These are phyloP conservation scores for Clarias fuscus DNA, from an alignment of 2,797 vertebrate species.

Conservation along the genomic window DNA sequence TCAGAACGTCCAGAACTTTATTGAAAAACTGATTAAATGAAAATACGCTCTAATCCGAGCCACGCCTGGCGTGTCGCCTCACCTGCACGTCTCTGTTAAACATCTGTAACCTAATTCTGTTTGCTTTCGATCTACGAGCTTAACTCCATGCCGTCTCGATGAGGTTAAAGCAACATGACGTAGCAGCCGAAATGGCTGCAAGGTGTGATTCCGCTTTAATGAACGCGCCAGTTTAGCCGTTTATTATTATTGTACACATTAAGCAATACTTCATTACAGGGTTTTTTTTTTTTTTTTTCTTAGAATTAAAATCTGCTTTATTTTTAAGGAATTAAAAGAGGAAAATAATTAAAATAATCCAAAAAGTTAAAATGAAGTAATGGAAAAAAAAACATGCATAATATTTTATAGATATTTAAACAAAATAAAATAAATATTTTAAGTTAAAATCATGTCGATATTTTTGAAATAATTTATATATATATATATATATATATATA, in stretches of 20 bases:
- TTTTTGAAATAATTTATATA: background rate
- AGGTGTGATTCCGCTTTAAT: slow-evolving; percentile 49
- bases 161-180: slow-evolving; percentile 69
- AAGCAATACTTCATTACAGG: background rate
- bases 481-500: background rate
- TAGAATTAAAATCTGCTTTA: background rate
- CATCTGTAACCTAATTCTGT: slow-evolving; percentile 65
- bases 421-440: background rate
- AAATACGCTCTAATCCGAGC: slow-evolving; percentile 57
- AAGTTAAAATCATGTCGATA: background rate
- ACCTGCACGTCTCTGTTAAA: slow-evolving; percentile 58
- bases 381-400: background rate
- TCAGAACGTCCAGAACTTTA: slow-evolving; percentile 45
- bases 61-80: slow-evolving; percentile 51
- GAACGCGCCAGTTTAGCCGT: slow-evolving; percentile 10
- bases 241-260: background rate
- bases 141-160: slow-evolving; percentile 64
- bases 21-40: slow-evolving; percentile 62
- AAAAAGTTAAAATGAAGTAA: background rate
- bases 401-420: background rate
- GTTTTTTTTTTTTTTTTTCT: background rate
- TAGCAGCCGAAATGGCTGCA: slow-evolving; percentile 50
- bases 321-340: background rate
- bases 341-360: background rate
- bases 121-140: slow-evolving; percentile 64